Evolutionary conservation across 2,888 invertebrate genomes (phyloP).

Genomic region (Scaptomyza cyrtandrae): DNA sequence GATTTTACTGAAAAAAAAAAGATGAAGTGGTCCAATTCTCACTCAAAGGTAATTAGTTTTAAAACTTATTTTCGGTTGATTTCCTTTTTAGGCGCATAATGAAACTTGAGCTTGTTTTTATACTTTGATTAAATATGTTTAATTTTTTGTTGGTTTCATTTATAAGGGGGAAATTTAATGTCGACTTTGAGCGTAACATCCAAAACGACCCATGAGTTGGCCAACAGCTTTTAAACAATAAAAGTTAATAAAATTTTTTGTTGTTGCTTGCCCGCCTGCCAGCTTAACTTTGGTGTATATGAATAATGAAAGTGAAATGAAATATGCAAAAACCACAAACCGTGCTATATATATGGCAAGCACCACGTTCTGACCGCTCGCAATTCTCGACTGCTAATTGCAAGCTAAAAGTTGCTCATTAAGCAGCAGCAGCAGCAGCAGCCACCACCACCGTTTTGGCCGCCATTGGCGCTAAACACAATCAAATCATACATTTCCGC

Average conservation of each 20-base stretch:
- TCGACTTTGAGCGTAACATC: conserved; percentile 2
- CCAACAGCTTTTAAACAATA: conserved; percentile 55
- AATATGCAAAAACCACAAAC: conserved; percentile 50
- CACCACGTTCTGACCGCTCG: conserved; percentile 10
- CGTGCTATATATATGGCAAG: conserved; percentile 14
- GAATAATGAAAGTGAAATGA: conserved; percentile 61
- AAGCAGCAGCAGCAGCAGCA: conserved; percentile 23
- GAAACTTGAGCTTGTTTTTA: background rate
- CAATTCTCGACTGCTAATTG: conserved; percentile 57
- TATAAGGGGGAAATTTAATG: conserved; percentile 29
- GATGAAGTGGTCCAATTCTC: background rate
- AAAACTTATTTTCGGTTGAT: background rate
- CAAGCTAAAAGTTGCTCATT: conserved; percentile 74
- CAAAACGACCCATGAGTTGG: conserved; percentile 3
- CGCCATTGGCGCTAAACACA: conserved; percentile 59
- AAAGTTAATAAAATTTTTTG: conserved; percentile 59
- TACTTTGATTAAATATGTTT: background rate
- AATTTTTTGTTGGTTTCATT: background rate
- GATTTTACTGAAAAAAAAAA: background rate
- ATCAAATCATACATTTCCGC: conserved; percentile 73
- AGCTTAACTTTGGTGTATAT: conserved; percentile 27
- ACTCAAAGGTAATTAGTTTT: background rate
- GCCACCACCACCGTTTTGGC: background rate
- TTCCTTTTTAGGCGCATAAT: background rate
- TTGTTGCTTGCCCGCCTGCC: background rate